Base-by-base conservation (phyloP, 2,888 invertebrate genomes). In the Gortyna flavago region DNA sequence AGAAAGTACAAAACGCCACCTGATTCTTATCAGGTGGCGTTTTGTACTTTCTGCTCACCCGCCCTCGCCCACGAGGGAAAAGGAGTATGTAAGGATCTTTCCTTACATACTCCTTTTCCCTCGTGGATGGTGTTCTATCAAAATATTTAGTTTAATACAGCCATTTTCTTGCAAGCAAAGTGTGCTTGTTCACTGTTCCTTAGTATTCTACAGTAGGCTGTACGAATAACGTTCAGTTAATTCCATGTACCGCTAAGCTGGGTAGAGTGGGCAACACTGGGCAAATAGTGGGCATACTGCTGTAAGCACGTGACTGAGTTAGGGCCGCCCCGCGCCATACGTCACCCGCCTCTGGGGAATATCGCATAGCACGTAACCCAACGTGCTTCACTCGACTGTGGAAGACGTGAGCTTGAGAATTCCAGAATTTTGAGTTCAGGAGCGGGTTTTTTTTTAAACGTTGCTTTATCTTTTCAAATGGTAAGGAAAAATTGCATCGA, bases 321-420 rank as follows among this genome's bases (percentile, higher is more conserved):
- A 88, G 85, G 87, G 85, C 89, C 87, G 89, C 89, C 89, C 88
- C 88, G 89, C 90, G 87, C 85, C 91, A 93, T 92, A 93, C 89
- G 90, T 83, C 86, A 84, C 85, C 75, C 80, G 87, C 75, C 86
- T 79, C 80, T 6, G 1, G 85, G 81, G 77, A 72, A 76, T 80
- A 69, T 69, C 73, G 41, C 41, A 72, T 87, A 87, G 77, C 66
- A 85, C 83, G 88, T 89, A 86, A 85, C 82, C 25, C 29, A 48
- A 83, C 67, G 72, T 79, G 85, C 57, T 71, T 61, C 66, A 25
- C 54, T 51, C 25, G 59, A 61, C 54, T 54, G 29, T 54, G 21
- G 21, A 16, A 35, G 35, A 83, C 80, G 80, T 79, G 84, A 72
- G 67, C 67, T 79, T 62, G 9, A 70, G 29, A 41, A 59, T 57